Percentiles rank a stretch among this genome's conserved stretches.
Conservation (phyloP, 2,888 invertebrate genomes). For the Ophion slaviceki region DNA sequence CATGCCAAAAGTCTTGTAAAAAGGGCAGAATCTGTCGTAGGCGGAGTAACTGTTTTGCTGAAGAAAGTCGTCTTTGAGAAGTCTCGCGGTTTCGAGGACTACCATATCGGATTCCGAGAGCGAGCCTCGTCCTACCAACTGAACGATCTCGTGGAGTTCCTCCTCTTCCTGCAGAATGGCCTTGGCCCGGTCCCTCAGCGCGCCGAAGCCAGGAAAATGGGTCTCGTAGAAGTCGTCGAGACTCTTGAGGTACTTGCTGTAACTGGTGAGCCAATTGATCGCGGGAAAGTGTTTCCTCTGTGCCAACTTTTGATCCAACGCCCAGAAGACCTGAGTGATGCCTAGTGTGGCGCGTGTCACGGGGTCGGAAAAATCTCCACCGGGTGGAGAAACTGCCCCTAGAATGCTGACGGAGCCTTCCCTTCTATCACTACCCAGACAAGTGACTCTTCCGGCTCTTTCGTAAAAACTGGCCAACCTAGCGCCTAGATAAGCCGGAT, state of each 20-base stretch:
- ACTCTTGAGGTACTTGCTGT: slow-evolving; percentile 97
- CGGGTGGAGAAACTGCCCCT: slow-evolving; percentile 99
- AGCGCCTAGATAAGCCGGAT: slow-evolving; percentile 98
- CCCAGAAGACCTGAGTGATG: slow-evolving; percentile 99
- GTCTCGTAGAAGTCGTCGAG: slow-evolving; percentile 99
- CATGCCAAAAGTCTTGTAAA: slow-evolving; percentile 99
- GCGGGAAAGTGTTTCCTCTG: slow-evolving; percentile 99
- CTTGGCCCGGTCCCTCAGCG: slow-evolving; percentile 95
- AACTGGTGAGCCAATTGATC: slow-evolving; percentile 98
- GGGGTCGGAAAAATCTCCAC: slow-evolving; percentile 99
- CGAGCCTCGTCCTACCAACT: slow-evolving; percentile 98
- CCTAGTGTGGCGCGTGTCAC: slow-evolving; percentile 98
- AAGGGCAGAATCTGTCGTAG: slow-evolving; percentile 98
- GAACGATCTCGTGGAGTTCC: slow-evolving; percentile 99
- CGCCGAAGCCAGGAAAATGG: slow-evolving; percentile 96
- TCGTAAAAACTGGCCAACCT: slow-evolving; percentile 99
- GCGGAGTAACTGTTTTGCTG: slow-evolving; percentile 97
- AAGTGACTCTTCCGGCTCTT: slow-evolving; percentile 97
- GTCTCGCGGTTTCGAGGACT: slow-evolving; percentile 97
- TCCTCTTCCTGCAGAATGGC: slow-evolving; percentile 98
- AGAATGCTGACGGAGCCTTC: slow-evolving; percentile 99
- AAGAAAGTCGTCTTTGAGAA: slow-evolving; percentile 98
- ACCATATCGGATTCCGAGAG: slow-evolving; percentile 98
- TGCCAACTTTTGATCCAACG: slow-evolving; percentile 97
- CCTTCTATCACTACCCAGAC: slow-evolving; percentile 96